Evolutionary conservation across 2,113 vertebrate genomes (phyloP).

Genomic region (Thalassarche chlororhynchos): DNA sequence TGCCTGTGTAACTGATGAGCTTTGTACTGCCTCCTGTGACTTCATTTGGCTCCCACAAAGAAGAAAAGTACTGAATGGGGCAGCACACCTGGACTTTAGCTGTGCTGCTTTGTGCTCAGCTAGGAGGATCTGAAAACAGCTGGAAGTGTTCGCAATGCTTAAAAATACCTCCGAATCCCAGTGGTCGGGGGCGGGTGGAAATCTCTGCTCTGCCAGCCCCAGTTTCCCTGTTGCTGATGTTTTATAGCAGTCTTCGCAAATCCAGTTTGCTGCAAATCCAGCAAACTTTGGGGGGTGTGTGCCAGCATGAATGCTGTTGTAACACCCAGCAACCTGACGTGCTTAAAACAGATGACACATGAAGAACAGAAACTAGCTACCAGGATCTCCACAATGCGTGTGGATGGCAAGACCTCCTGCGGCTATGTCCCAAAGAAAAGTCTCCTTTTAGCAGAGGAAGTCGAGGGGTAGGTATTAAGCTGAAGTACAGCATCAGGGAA

Average conservation of each 20-base stretch:
- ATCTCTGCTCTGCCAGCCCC: not conserved
- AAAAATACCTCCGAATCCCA: not conserved
- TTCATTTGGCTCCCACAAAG: not conserved
- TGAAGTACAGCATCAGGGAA: not conserved
- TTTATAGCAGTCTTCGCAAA: not conserved
- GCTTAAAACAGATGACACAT: not conserved
- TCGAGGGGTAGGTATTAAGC: not conserved
- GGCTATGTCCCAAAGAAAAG: not conserved
- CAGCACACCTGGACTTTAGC: not conserved
- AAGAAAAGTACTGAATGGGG: not conserved
- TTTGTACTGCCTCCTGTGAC: not conserved
- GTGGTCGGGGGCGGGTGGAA: too few relatives aligned
- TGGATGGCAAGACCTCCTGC: not conserved
- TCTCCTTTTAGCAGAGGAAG: not conserved
- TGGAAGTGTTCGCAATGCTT: not conserved
- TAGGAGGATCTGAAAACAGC: not conserved
- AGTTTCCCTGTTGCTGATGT: not conserved
- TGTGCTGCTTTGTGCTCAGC: not conserved
- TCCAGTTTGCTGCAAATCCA: not conserved
- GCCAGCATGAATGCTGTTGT: not conserved
- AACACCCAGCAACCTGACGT: not conserved
- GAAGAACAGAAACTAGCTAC: not conserved
- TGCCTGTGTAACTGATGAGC: not conserved
- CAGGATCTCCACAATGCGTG: not conserved
- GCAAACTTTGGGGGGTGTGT: not conserved